phyloP scores from a whole-genome alignment of 2,113 vertebrate genomes.

The Lepus europaeus region DNA sequence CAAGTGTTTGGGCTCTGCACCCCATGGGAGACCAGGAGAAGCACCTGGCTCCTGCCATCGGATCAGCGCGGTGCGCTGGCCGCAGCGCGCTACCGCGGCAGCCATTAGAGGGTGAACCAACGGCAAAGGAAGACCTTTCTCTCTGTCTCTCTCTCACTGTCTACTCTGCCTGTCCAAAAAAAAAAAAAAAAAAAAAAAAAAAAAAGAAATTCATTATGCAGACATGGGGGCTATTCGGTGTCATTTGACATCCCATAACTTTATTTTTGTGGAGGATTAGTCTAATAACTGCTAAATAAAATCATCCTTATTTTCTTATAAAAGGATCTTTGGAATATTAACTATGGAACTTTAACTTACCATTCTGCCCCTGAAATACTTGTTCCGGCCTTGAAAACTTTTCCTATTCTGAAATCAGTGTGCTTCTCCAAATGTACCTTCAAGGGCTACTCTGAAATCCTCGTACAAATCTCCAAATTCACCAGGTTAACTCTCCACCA shows the following conservation, averaged over 20 bases:
- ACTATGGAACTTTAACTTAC: background rate
- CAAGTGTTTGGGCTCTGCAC: no score
- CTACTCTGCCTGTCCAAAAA: no score
- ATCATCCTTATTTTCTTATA: background rate
- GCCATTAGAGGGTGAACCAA: no score
- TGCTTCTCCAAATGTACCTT: background rate
- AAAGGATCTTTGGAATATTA: background rate
- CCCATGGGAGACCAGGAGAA: no score
- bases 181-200: no score
- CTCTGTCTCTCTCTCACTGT: no score
- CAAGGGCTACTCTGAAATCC: background rate
- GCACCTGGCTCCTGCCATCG: no score
- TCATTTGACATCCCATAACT: background rate
- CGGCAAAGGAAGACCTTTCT: no score
- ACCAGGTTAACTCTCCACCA: background rate
- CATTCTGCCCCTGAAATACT: background rate
- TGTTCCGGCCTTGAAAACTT: background rate
- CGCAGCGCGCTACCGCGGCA: no score
- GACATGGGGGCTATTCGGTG: background rate
- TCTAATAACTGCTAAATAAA: conserved; percentile 30
- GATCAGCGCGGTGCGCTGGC: no score
- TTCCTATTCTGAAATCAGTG: background rate
- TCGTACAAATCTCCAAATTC: background rate
- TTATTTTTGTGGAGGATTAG: background rate
- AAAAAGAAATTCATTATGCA: background rate